Percentiles rank a stretch among this genome's conserved stretches.
Conservation (phyloP, 2,113 vertebrate genomes). For the Labeo rohita region DNA sequence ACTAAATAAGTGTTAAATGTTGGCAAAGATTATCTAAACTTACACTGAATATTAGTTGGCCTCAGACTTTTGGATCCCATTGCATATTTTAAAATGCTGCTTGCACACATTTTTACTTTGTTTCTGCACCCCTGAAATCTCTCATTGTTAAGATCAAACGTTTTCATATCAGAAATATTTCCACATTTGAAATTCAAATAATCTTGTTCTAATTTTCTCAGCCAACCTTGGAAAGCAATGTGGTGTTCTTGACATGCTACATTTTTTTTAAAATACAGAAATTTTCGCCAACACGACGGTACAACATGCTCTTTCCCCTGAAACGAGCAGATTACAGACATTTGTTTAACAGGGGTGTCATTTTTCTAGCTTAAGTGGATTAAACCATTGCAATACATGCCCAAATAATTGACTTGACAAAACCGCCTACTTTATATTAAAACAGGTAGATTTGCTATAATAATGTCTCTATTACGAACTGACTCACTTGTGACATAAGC, state of each 20-base stretch:
- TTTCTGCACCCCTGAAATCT: background rate
- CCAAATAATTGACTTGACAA: constrained; percentile 27
- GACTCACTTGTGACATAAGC: background rate
- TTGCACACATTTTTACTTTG: background rate
- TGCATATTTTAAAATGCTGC: background rate
- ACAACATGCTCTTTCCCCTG: background rate
- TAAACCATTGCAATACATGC: constrained; percentile 9
- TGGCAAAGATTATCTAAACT: too few species aligned
- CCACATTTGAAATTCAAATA: background rate
- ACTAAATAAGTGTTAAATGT: too few species aligned
- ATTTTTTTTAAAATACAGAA: background rate
- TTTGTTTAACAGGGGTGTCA: constrained; percentile 9
- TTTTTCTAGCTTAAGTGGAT: constrained; percentile 1
- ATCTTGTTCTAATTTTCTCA: background rate
- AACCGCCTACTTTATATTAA: constrained; percentile 4
- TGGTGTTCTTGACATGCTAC: background rate
- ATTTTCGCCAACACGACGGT: too few species aligned
- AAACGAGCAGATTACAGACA: background rate
- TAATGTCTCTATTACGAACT: background rate
- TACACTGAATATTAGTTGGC: background rate
- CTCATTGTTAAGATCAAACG: background rate
- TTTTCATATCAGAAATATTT: background rate
- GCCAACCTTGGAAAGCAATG: constrained; percentile 14
- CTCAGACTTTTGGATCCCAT: background rate
- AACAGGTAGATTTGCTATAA: constrained; percentile 13